Conservation (phyloP, 2,113 vertebrate species). For the Fulica atra region DNA sequence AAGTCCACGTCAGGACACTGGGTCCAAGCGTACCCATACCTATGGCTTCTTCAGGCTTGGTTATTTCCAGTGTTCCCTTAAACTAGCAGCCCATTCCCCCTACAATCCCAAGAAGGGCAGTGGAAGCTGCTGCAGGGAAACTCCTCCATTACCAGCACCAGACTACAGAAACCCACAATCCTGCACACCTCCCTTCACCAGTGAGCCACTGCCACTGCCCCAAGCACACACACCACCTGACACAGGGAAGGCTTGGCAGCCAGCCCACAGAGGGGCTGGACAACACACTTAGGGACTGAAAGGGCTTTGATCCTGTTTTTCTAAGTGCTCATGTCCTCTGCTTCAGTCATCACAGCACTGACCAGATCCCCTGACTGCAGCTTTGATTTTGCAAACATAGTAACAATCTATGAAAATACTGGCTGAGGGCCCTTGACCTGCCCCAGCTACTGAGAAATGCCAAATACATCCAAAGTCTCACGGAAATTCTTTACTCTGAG, state of each 20-base stretch:
- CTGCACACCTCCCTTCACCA: background rate
- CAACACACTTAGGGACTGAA: background rate
- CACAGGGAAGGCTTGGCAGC: background rate
- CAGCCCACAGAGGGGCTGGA: background rate
- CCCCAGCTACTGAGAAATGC: background rate
- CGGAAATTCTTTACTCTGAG: background rate
- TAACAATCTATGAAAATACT: background rate
- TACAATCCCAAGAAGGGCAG: background rate
- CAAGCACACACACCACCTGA: background rate
- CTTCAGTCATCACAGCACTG: slow-evolving; percentile 24
- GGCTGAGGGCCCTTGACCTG: background rate
- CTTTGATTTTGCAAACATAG: slow-evolving; percentile 48
- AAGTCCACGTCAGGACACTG: background rate
- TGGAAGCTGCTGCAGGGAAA: background rate
- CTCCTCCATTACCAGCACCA: background rate
- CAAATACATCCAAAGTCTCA: background rate
- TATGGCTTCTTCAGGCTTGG: background rate
- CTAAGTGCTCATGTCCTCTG: slow-evolving; percentile 4
- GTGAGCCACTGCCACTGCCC: background rate
- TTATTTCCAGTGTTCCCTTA: background rate
- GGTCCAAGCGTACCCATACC: background rate
- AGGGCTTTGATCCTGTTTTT: background rate
- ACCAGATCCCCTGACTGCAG: background rate
- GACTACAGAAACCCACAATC: background rate
- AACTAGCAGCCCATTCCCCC: background rate